phyloP scores from a whole-genome alignment of 1,140 invertebrate species.

The Drosophila athabasca region DNA sequence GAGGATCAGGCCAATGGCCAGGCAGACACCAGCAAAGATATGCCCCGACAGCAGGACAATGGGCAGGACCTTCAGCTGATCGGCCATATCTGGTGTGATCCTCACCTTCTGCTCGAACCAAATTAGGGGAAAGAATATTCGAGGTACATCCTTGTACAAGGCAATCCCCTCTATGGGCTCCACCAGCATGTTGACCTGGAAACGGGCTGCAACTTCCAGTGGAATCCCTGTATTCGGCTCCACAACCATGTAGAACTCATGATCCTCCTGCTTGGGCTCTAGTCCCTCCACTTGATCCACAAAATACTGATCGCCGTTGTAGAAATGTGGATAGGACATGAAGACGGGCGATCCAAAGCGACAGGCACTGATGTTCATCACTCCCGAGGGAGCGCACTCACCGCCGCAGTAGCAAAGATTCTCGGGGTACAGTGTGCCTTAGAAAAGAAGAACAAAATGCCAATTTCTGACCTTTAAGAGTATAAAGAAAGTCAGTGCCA shows the following conservation, averaged over 20 bases:
- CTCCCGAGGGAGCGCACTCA: constrained; percentile 88
- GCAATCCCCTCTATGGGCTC: constrained; percentile 87
- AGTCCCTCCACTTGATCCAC: constrained; percentile 88
- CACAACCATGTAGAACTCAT: constrained; percentile 89
- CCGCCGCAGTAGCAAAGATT: constrained; percentile 90
- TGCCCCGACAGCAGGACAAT: constrained; percentile 64
- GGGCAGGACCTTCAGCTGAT: constrained; percentile 72
- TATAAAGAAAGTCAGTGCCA: background rate
- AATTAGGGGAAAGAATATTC: constrained; percentile 89
- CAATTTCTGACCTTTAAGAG: constrained; percentile 40
- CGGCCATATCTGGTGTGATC: constrained; percentile 85
- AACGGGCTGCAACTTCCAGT: constrained; percentile 88
- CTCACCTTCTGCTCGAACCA: constrained; percentile 90
- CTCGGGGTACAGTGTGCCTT: constrained; percentile 85
- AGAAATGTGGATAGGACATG: constrained; percentile 94
- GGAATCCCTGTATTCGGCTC: constrained; percentile 91
- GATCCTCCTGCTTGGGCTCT: constrained; percentile 87
- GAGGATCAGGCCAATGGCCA: constrained; percentile 71
- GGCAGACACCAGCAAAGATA: constrained; percentile 67
- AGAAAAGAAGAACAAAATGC: constrained; percentile 8
- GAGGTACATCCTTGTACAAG: constrained; percentile 87
- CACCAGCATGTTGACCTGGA: constrained; percentile 91
- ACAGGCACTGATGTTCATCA: constrained; percentile 89
- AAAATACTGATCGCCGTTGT: constrained; percentile 89
- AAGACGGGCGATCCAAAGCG: constrained; percentile 92